Base-by-base conservation (phyloP, 2,888 invertebrate species). In the Troides oblongomaculatus region DNA sequence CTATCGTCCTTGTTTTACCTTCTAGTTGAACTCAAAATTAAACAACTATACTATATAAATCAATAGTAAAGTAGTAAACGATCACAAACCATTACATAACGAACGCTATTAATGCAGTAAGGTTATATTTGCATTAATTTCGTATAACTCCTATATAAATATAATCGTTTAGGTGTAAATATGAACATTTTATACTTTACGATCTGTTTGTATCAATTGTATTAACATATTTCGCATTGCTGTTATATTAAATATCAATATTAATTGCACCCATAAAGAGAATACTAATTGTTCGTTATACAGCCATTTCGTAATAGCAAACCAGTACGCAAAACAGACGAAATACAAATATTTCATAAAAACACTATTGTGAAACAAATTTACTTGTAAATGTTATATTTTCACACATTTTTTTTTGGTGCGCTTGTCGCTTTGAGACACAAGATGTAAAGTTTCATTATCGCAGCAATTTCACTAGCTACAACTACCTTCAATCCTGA, bases 161-260 rank as follows among this genome's bases (percentile, higher is more conserved):
- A 46, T 23, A 64, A 50, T 63, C 43, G 30, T 68, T 68, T 46
- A 46, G 46, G 46, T 60, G 68, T 39, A 60, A 69, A 56, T 69
- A 57, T 69, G 60, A 69, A n/a, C 17, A 65, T 64, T 64, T 57
- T 21, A 43, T 64, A 57, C 30, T 64, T 69, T 69, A 69, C 57
- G 64, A 69, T 43, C 69, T 61, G 61, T 65, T 62, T 14, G 25
- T 43, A 14, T 65, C 25, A 23, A 46, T 46, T 7, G 10, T n/a
- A 64, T 69, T 69, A 65, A 63, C 69, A 70, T 70, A 70, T 66
- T 70, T 68, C 63, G 62, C 62, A 63, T 70, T 70, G 50, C 46
- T 62, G 57, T 43, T 62, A 50, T 62, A 69, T 36, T 1, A 36
- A 62, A 64, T 60, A 64, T 68, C 64, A 57, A 60, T 68, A 56